These are phyloP conservation scores for Danaus melanippus DNA, from an alignment of 1,140 invertebrate species.

Conservation along the genomic window DNA sequence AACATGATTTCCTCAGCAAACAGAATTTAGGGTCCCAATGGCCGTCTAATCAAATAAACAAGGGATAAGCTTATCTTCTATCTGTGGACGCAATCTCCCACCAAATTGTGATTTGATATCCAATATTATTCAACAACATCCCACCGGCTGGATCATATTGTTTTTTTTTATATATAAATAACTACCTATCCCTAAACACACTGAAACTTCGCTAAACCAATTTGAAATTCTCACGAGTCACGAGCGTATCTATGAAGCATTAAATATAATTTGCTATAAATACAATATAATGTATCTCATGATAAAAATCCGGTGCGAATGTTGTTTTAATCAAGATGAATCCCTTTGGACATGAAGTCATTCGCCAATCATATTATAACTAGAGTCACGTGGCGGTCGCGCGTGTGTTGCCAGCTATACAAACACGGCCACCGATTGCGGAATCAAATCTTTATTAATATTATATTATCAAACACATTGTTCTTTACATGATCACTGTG, in stretches of 20 bases:
- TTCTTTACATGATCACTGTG: slow-evolving; percentile 44
- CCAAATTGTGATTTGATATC: slow-evolving; percentile 62
- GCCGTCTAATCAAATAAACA: slow-evolving; percentile 59
- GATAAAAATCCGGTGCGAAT: slow-evolving; percentile 18
- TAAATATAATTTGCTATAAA: no score
- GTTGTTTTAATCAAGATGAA: slow-evolving; percentile 21
- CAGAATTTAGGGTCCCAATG: slow-evolving; percentile 35
- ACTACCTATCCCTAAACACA: no score
- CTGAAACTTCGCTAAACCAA: no score
- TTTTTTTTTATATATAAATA: slow-evolving; percentile 13
- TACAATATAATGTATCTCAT: slow-evolving; percentile 31
- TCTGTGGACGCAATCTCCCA: slow-evolving; percentile 46
- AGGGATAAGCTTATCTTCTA: slow-evolving; percentile 42
- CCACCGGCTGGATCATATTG: slow-evolving; percentile 24
- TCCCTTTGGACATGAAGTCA: slow-evolving; percentile 25
- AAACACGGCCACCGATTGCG: slow-evolving; percentile 60
- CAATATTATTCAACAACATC: slow-evolving; percentile 24
- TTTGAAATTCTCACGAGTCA: no score
- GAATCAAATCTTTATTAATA: slow-evolving; percentile 64
- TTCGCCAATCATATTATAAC: slow-evolving; percentile 52
- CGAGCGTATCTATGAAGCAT: no score
- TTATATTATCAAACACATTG: slow-evolving; percentile 56
- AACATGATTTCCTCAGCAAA: slow-evolving; percentile 40
- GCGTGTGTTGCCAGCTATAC: slow-evolving; percentile 58
- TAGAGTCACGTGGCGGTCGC: slow-evolving; percentile 43